Percentiles rank a stretch among this genome's conserved stretches.
Evolutionary conservation across 2,888 invertebrate species (phyloP).

Genomic region (Sinotaia quadrata): DNA sequence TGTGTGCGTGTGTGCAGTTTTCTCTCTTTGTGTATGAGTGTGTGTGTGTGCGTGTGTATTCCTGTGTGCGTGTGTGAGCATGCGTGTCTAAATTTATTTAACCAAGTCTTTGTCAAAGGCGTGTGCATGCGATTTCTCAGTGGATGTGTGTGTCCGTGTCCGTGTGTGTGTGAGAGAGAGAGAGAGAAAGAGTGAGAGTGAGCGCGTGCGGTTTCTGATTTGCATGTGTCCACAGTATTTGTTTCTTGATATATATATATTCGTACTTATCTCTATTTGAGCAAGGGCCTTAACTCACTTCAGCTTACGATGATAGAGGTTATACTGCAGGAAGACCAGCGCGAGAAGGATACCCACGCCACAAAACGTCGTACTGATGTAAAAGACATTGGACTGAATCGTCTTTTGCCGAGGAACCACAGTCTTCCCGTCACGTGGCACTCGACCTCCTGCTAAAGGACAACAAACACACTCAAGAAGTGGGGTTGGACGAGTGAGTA

Average conservation of each 20-base stretch:
- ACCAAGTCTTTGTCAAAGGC: no score
- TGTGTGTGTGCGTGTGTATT: no score
- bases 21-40: no score
- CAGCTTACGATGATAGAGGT: slow-evolving; percentile 83
- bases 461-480: no score
- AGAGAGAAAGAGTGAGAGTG: background rate
- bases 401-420: slow-evolving; percentile 80
- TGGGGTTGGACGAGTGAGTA: no score
- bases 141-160: slow-evolving; percentile 8
- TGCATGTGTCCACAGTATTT: background rate
- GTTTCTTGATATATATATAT: background rate
- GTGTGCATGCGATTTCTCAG: no score
- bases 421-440: slow-evolving; percentile 81
- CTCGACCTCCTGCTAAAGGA: slow-evolving; percentile 78
- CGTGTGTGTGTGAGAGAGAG: background rate
- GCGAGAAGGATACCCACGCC: slow-evolving; percentile 91
- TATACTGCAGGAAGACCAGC: slow-evolving; percentile 91
- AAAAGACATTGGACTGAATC: slow-evolving; percentile 84
- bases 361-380: slow-evolving; percentile 82
- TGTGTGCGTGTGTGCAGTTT: no score
- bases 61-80: no score
- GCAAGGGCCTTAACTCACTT: slow-evolving; percentile 48
- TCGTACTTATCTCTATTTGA: background rate
- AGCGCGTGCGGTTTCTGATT: background rate
- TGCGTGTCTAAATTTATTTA: no score